Conservation (phyloP, 2,797 vertebrate species). For the Gallinago solitaria region DNA sequence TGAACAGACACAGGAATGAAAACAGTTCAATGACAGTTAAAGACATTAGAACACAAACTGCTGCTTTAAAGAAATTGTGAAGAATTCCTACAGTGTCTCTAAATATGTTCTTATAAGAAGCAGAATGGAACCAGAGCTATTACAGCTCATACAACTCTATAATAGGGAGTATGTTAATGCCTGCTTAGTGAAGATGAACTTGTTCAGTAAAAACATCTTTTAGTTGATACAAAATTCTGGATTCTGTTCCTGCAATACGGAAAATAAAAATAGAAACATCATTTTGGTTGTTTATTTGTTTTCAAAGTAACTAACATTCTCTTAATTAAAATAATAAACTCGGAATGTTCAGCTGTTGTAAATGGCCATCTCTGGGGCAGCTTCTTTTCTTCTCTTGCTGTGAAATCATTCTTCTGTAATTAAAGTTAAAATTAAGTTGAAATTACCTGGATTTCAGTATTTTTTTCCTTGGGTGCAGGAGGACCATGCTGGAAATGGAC, state of each 20-base stretch:
- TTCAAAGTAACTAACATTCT: not conserved
- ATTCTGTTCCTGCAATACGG: not conserved
- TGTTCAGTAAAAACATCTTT: not conserved
- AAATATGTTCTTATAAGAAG: not conserved
- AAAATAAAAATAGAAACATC: not conserved
- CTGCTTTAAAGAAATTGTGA: not conserved
- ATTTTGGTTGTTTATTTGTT: not conserved
- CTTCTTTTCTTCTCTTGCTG: not conserved
- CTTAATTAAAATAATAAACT: not conserved
- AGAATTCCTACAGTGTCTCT: not conserved
- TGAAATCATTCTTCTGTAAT: not conserved
- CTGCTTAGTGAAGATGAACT: not conserved
- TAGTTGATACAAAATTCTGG: not conserved
- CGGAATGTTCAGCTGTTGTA: not conserved
- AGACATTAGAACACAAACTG: not conserved
- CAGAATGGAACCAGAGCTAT: not conserved
- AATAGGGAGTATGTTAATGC: not conserved
- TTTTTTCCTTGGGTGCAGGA: not conserved
- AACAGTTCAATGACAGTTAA: not conserved
- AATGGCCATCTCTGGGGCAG: not conserved
- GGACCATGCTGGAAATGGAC: not conserved
- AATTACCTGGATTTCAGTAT: not conserved
- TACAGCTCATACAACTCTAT: not conserved
- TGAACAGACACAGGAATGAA: not conserved
- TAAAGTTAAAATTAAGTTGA: not conserved